A percentile compares a stretch with the other conserved stretches of the same genome.
Evolutionary conservation across 1,140 invertebrate genomes (phyloP).

Genomic region (Caenorhabditis elegans): DNA sequence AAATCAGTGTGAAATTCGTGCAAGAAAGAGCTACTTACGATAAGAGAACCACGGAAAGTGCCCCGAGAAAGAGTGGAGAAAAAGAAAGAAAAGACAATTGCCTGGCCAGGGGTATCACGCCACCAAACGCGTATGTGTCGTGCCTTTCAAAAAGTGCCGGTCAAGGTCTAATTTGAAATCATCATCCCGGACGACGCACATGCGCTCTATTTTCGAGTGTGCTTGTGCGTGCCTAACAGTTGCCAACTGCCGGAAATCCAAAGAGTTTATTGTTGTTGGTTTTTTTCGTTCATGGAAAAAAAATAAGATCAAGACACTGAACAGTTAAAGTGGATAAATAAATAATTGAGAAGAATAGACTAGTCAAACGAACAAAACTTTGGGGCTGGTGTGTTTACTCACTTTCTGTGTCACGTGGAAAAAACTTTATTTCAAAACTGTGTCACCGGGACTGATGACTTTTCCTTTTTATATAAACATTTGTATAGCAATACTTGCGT

Average conservation of each 20-base stretch:
- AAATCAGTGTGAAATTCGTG: neutral
- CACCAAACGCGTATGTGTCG: constrained; percentile 8
- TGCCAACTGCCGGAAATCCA: too few relatives aligned
- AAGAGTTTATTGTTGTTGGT: too few relatives aligned
- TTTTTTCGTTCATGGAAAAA: too few relatives aligned
- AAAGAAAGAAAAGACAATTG: constrained; percentile 13
- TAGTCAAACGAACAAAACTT: neutral
- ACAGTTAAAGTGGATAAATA: neutral
- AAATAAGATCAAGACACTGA: neutral
- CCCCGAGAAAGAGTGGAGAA: neutral
- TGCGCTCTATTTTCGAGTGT: neutral
- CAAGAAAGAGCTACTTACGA: neutral
- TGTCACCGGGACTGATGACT: too few relatives aligned
- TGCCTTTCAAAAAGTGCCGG: constrained; percentile 14
- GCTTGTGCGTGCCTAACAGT: too few relatives aligned
- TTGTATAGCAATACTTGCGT: too few relatives aligned
- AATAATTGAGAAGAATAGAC: neutral
- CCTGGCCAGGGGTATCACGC: neutral
- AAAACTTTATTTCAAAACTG: neutral
- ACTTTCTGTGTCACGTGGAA: neutral
- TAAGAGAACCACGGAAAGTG: neutral
- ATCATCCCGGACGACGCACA: neutral
- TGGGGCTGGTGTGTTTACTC: neutral
- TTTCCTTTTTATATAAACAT: neutral
- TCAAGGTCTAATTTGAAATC: constrained; percentile 32